phyloP scores from a whole-genome alignment of 2,888 invertebrate species.

The Tuta absoluta region DNA sequence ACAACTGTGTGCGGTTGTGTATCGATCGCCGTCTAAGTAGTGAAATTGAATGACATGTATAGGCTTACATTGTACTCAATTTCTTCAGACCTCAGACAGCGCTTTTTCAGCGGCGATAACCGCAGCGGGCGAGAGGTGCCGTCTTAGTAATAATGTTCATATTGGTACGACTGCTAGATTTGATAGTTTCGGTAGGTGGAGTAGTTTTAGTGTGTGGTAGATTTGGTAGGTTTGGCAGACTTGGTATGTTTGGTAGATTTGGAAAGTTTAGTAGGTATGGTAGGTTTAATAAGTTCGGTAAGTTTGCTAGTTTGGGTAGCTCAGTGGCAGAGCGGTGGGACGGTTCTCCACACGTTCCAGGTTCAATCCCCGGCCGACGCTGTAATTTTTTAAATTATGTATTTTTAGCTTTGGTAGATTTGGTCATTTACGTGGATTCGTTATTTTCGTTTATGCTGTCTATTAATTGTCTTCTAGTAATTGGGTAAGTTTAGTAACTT shows the following conservation, averaged over 20 bases:
- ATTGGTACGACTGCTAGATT: constrained; percentile 60
- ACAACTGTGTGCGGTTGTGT: too few relatives aligned
- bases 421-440: too few relatives aligned
- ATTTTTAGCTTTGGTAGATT: constrained; percentile 84
- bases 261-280: too few relatives aligned
- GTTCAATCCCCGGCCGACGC: too few relatives aligned
- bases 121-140: constrained; percentile 84
- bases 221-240: background rate
- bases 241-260: too few relatives aligned
- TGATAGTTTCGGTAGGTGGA: constrained; percentile 60
- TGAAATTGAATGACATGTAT: too few relatives aligned
- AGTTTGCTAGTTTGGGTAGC: background rate
- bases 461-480: constrained; percentile 86
- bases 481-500: constrained; percentile 80
- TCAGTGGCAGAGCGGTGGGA: too few relatives aligned
- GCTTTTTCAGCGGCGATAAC: constrained; percentile 89
- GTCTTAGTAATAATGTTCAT: too few relatives aligned
- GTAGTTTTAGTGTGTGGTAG: background rate
- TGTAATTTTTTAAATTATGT: too few relatives aligned
- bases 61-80: constrained; percentile 92
- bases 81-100: constrained; percentile 88
- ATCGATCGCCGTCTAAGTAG: too few relatives aligned
- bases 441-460: constrained; percentile 61
- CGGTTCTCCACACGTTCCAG: too few relatives aligned
- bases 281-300: too few relatives aligned